Percentiles rank a stretch among this genome's conserved stretches.
Conservation (phyloP, 1,140 invertebrate genomes). For the Artemia franciscana region DNA sequence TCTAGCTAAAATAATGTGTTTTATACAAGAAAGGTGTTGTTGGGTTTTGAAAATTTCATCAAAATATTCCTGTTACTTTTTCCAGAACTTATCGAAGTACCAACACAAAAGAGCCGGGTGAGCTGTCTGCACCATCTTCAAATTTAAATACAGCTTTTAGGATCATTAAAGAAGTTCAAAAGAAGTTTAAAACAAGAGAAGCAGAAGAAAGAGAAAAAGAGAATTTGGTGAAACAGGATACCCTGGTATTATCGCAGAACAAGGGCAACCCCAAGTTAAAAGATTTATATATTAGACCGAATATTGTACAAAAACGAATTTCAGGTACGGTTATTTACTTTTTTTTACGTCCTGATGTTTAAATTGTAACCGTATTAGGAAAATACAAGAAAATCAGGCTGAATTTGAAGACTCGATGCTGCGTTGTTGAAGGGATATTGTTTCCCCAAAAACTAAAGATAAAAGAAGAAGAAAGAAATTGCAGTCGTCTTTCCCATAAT, state of each 20-base stretch:
- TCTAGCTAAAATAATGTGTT: not conserved
- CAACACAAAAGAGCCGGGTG: slow-evolving; percentile 92
- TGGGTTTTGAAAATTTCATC: not conserved
- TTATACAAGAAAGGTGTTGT: too few relatives aligned
- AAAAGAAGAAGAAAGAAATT: too few relatives aligned
- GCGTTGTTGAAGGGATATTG: too few relatives aligned
- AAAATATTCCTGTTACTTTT: too few relatives aligned
- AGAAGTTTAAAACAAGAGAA: slow-evolving; percentile 92
- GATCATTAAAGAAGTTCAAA: slow-evolving; percentile 97
- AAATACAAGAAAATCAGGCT: too few relatives aligned
- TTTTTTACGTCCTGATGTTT: too few relatives aligned
- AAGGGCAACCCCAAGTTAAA: slow-evolving; percentile 97
- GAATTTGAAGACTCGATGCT: too few relatives aligned
- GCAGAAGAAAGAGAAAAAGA: slow-evolving; percentile 97
- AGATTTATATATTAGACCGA: slow-evolving; percentile 93
- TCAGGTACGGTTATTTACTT: too few relatives aligned
- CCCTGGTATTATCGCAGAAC: slow-evolving; percentile 75
- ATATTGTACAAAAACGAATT: slow-evolving; percentile 94
- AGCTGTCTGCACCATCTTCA: slow-evolving; percentile 75
- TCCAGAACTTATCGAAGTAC: slow-evolving; percentile 85
- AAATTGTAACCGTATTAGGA: too few relatives aligned
- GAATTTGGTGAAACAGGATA: slow-evolving; percentile 95
- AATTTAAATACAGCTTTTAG: slow-evolving; percentile 92
- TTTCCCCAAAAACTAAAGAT: too few relatives aligned
- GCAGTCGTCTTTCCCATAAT: too few relatives aligned